A percentile compares a stretch with the other conserved stretches of the same genome.
Evolutionary conservation across 2,113 vertebrate species (phyloP).

Genomic region (Cricetomys ansorgei): DNA sequence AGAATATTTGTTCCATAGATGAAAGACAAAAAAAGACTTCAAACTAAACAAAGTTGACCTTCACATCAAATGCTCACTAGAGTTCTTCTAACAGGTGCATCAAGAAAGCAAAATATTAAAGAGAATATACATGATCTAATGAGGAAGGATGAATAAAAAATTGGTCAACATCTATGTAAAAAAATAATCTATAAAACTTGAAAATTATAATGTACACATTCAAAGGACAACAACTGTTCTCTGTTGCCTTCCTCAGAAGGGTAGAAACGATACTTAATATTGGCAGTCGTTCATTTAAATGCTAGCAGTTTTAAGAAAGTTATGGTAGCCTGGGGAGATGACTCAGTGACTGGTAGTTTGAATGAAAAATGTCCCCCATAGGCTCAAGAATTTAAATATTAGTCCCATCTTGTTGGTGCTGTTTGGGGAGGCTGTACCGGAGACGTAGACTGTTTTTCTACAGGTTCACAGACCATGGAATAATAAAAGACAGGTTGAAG

Average conservation of each 20-base stretch:
- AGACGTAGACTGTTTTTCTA: background rate
- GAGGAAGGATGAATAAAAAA: background rate
- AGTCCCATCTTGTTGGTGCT: background rate
- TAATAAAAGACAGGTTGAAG: too few species aligned
- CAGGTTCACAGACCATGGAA: background rate
- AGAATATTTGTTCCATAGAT: background rate
- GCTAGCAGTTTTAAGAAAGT: background rate
- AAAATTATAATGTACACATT: background rate
- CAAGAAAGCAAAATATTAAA: background rate
- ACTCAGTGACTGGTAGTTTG: background rate
- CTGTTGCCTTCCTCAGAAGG: background rate
- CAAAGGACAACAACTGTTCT: background rate
- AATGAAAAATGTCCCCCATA: background rate
- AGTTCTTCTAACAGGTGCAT: background rate
- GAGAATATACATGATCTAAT: background rate
- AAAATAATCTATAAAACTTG: background rate
- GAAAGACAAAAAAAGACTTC: background rate
- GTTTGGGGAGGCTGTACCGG: background rate
- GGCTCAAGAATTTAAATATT: background rate
- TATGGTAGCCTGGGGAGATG: background rate
- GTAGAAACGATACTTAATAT: background rate
- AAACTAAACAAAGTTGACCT: background rate
- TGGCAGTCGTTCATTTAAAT: background rate
- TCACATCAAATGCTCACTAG: background rate
- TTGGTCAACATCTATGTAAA: background rate